Evolutionary conservation across 1,140 invertebrate genomes (phyloP), one percentile per base, ranked within the genome.

Genomic region (Octopus sinensis): DNA sequence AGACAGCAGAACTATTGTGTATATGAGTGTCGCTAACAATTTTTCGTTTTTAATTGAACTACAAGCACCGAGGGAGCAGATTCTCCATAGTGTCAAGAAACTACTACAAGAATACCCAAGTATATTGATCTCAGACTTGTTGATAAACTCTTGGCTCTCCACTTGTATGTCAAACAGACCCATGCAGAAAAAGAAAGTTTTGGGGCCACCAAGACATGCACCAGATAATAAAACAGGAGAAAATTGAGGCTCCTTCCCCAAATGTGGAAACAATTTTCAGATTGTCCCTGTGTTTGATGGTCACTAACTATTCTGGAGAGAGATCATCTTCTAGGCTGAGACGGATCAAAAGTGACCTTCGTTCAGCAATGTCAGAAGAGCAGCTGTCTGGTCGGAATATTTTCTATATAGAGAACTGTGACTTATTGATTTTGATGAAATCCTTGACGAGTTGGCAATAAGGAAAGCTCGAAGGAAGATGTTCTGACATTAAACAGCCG

Each of bases 251-350:
- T 13, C 9, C 43, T 76, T 23, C 23, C 2, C 73, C 73, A 17
- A 76, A 76, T 76, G 23, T 76, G 23, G 73, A 76, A 13, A 43
- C 73, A 9, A 76, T 76, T 23, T 76, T 76, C 43, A 13, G 23
- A 43, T 43, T 23, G 23, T 76, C 23, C 43, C 43, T 76, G 73
- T 23, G 73, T 76, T 43, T 76, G 23, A 76, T 76, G 73, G 43
- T 76, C 9, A 76, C 73, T 23, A 43, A 76, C 73, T 76, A 0
- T 43, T 76, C 43, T 17, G 73, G 73, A 6, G 23, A 76, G 23
- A 76, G 73, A 76, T 76, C 73, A 76, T 76, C 23, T 76, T 76
- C 73, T 17, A 9, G 73, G 23, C 43, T 76, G 23, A 76, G 2
- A 23, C 9, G 73, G 73, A 76, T 76, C 23, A 76, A 76, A 23